These are phyloP conservation scores for Marronus borbonicus DNA, from an alignment of 2,888 invertebrate species.

Conservation along the genomic window DNA sequence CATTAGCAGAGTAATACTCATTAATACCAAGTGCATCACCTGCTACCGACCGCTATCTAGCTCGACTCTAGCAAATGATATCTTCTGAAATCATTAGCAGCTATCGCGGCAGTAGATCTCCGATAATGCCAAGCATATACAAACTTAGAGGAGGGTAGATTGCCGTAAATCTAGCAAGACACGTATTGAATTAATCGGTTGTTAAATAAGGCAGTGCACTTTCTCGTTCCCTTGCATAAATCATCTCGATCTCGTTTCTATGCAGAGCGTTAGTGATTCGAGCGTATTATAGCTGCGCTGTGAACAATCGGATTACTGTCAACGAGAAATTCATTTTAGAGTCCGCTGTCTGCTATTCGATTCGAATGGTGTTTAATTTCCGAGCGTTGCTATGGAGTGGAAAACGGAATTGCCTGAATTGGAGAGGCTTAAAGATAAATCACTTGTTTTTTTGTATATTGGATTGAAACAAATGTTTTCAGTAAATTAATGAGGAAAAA, in stretches of 20 bases:
- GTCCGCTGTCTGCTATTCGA: not conserved
- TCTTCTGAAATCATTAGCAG: slow-evolving; percentile 9
- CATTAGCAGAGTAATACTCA: no score
- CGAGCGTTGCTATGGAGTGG: no score
- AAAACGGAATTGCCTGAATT: no score
- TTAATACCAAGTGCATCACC: no score
- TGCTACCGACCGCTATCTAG: not conserved
- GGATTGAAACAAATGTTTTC: no score
- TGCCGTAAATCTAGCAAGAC: not conserved
- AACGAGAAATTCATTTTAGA: slow-evolving; percentile 13
- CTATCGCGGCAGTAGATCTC: slow-evolving; percentile 9
- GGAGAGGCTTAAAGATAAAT: no score
- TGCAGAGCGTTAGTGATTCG: not conserved
- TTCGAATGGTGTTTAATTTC: not conserved
- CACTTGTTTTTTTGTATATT: no score
- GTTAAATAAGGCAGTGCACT: slow-evolving; percentile 1
- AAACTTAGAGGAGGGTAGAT: not conserved
- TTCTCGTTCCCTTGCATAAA: slow-evolving; percentile 1
- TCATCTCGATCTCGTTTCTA: slow-evolving; percentile 1
- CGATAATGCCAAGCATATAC: not conserved
- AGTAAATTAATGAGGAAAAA: no score
- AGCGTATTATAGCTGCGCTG: not conserved
- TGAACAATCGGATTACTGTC: slow-evolving; percentile 25
- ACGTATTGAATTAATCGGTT: slow-evolving; percentile 13
- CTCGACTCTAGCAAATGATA: not conserved